Evolutionary conservation across 2,888 invertebrate species (phyloP).

Genomic region (Brachyptera risi): DNA sequence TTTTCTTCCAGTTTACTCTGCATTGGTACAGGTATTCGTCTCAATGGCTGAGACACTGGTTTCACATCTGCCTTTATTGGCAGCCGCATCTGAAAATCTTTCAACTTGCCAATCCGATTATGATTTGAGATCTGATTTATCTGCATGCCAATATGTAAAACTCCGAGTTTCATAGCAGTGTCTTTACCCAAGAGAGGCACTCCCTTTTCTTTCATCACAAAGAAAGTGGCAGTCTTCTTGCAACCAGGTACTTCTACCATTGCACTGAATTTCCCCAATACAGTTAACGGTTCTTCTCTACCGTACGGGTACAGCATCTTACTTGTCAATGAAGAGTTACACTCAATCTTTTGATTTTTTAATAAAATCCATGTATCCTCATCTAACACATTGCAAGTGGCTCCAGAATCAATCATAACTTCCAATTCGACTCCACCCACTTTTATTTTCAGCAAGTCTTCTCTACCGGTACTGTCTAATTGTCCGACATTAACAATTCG

Average conservation of each 20-base stretch:
- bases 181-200: slow-evolving; percentile 16
- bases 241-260: background rate
- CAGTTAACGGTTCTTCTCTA: background rate
- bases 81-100: background rate
- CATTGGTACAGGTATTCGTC: background rate
- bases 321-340: background rate
- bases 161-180: slow-evolving; percentile 17
- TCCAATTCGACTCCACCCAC: slow-evolving; percentile 21
- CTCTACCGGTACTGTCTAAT: background rate
- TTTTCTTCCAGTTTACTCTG: slow-evolving; percentile 35
- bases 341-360: slow-evolving; percentile 7
- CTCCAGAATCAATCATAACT: slow-evolving; percentile 23
- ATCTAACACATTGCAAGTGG: slow-evolving; percentile 21
- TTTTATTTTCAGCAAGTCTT: background rate
- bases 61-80: background rate
- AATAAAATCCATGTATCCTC: slow-evolving; percentile 4
- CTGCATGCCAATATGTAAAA: slow-evolving; percentile 15
- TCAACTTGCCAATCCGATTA: background rate
- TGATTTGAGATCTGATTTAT: background rate
- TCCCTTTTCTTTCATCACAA: slow-evolving; percentile 15
- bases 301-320: slow-evolving; percentile 20
- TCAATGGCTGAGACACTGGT: background rate
- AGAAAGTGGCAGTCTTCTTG: background rate
- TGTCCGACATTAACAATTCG: background rate
- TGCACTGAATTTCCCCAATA: slow-evolving; percentile 19